Evolutionary conservation across 2,888 invertebrate genomes (phyloP), one percentile per base, ranked within the genome.

Genomic region (Prosopocoilus inquinatus): DNA sequence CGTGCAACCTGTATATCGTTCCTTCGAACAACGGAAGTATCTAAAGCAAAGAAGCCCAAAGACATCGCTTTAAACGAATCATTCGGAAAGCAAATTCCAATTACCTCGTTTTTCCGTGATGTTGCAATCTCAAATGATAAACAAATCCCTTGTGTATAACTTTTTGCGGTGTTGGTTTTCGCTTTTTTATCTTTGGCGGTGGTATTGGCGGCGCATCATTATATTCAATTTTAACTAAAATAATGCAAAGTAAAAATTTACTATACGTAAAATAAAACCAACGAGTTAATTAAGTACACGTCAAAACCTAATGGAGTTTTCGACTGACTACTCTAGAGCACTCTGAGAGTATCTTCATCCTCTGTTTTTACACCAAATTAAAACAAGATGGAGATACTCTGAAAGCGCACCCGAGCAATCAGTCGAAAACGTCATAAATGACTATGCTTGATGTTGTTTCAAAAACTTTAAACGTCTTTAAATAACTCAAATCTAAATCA

Each of bases 11-110:
- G 59, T 57, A 32, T 61, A 67, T 20, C 57, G 61, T 53, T 65
- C 64, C 49, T 63, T 63, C 3, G 67, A 50, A 59, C 69, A 69
- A 15, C 61, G 58, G 48, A 69, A 60, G 39, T 69, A 67, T 59
- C 68, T 68, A 57, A 44, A 63, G 61, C 9, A 9, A 20, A n/a
- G 8, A 9, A n/a, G 28, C 11, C 39, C 8, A 39, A 39, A 12
- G 9, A 39, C n/a, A 8, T 39, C 9, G 9, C 39, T 39, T 13
- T 28, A 4, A 38, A 38, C 7, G 11, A 11, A 38, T 38, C 5
- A 38, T 8, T 38, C 5, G 38, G 2, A 11, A 38, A 38, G 5
- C 5, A 5, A 38, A 38, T 12, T n/a, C 12, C 7, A 15, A 49
- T 48, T 56, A 56, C 56, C 56, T 56, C 15, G 52, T 52, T 32